Evolutionary conservation across 1,140 invertebrate genomes (phyloP).

Genomic region (Drosophila kepulauana): DNA sequence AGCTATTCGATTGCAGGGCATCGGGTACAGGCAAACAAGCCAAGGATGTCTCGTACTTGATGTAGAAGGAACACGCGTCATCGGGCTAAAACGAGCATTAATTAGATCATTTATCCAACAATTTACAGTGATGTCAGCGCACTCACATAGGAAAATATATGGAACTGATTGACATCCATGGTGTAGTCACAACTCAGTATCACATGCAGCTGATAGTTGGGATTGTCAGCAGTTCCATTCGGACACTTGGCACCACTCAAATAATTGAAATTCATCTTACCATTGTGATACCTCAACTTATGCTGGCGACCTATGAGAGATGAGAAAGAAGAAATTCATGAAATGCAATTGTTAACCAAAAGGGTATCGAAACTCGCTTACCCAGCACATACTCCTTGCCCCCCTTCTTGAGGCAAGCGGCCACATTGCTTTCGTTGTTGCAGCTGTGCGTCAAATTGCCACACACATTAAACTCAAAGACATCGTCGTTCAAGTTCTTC

Average conservation of each 20-base stretch:
- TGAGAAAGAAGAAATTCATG: not conserved
- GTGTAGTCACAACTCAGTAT: slow-evolving; percentile 75
- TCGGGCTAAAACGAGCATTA: slow-evolving; percentile 40
- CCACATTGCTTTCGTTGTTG: slow-evolving; percentile 63
- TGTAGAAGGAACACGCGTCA: slow-evolving; percentile 69
- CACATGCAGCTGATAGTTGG: slow-evolving; percentile 68
- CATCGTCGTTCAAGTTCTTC: slow-evolving; percentile 31
- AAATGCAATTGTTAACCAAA: not conserved
- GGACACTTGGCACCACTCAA: slow-evolving; percentile 68
- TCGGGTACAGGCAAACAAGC: slow-evolving; percentile 77
- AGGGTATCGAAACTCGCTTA: slow-evolving; percentile 38
- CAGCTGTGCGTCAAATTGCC: slow-evolving; percentile 67
- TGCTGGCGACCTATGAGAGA: slow-evolving; percentile 65
- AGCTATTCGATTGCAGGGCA: slow-evolving; percentile 69
- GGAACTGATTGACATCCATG: slow-evolving; percentile 57
- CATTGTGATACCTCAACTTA: slow-evolving; percentile 65
- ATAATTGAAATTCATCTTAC: slow-evolving; percentile 72
- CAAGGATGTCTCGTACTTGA: slow-evolving; percentile 65
- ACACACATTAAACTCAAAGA: slow-evolving; percentile 80
- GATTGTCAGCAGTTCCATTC: slow-evolving; percentile 49
- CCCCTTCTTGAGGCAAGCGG: slow-evolving; percentile 71
- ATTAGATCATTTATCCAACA: not conserved
- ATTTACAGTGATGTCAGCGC: not conserved
- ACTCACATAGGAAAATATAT: slow-evolving; percentile 70
- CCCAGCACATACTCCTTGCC: slow-evolving; percentile 79